phyloP scores from a whole-genome alignment of 2,888 invertebrate species.

The Drosophila tanythrix region DNA sequence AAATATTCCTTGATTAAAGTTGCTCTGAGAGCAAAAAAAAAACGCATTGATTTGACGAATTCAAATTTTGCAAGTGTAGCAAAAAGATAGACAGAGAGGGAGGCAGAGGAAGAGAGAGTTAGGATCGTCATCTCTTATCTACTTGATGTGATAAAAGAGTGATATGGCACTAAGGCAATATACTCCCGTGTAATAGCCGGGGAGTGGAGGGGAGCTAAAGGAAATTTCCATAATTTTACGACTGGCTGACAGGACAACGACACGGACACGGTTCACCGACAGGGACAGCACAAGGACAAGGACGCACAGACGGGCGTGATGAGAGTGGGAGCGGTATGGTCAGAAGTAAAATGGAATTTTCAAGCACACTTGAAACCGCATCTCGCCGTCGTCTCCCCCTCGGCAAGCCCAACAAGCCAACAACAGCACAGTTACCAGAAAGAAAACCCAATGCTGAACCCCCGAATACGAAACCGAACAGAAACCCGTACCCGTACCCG shows the following conservation, averaged over 20 bases:
- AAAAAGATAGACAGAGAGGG: not conserved
- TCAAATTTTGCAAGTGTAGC: not conserved
- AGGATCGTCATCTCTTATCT: conserved; percentile 24
- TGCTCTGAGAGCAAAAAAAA: not conserved
- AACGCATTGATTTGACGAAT: not conserved
- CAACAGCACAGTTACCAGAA: not conserved
- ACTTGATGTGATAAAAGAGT: conserved; percentile 25
- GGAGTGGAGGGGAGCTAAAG: conserved; percentile 37
- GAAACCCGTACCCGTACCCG: not conserved
- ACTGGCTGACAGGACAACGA: conserved; percentile 50
- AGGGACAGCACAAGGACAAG: conserved; percentile 1
- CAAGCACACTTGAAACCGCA: conserved; percentile 61
- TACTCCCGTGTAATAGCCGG: conserved; percentile 13
- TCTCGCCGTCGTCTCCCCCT: not conserved
- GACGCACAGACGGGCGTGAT: not conserved
- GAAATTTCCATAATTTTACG: conserved; percentile 80
- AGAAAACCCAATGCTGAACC: conserved; percentile 1
- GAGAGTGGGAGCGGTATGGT: conserved; percentile 20
- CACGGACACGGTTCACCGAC: not conserved
- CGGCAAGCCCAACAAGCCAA: not conserved
- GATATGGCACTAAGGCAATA: conserved; percentile 11
- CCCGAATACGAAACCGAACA: not conserved
- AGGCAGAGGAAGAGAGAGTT: not conserved
- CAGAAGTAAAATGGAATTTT: conserved; percentile 66
- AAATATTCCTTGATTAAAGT: not conserved